A percentile compares a stretch with the other conserved stretches of the same genome.
phyloP scores from a whole-genome alignment of 2,113 vertebrate species.

The Acanthochromis polyacanthus region DNA sequence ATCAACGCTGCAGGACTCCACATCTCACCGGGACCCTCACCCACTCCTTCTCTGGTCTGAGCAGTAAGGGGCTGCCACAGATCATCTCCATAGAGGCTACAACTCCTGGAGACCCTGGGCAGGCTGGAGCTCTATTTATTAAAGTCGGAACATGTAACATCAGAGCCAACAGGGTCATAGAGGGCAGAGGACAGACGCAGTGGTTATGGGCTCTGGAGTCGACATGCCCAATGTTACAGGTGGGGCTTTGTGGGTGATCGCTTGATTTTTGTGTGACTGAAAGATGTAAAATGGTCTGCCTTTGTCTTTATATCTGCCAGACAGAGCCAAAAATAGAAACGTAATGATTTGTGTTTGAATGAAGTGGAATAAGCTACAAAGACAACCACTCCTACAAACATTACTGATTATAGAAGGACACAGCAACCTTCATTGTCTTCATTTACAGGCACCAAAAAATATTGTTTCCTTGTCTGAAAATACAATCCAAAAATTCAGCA shows the following conservation, averaged over 20 bases:
- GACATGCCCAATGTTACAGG: constrained; percentile 79
- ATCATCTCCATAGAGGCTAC: constrained; percentile 69
- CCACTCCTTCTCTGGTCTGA: constrained; percentile 80
- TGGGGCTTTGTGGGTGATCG: constrained; percentile 29
- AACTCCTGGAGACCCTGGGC: constrained; percentile 48
- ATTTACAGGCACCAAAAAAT: too few species aligned
- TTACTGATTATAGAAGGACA: too few species aligned
- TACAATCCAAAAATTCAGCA: too few species aligned
- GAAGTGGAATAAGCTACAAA: too few species aligned
- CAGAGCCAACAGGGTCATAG: constrained; percentile 68
- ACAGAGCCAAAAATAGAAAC: neutral
- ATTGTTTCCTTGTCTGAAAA: too few species aligned
- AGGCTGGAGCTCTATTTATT: constrained; percentile 74
- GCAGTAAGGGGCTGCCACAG: constrained; percentile 77
- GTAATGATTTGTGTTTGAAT: too few species aligned
- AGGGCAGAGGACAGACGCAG: constrained; percentile 47
- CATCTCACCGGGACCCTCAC: constrained; percentile 76
- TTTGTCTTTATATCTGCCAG: neutral
- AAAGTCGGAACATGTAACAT: constrained; percentile 82
- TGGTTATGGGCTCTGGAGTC: constrained; percentile 82
- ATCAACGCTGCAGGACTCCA: constrained; percentile 70
- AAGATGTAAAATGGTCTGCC: neutral
- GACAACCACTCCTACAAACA: too few species aligned
- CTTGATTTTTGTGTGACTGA: neutral
- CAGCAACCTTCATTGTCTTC: too few species aligned